These are phyloP conservation scores for Brenthis ino DNA, from an alignment of 2,888 invertebrate genomes.

Conservation along the genomic window DNA sequence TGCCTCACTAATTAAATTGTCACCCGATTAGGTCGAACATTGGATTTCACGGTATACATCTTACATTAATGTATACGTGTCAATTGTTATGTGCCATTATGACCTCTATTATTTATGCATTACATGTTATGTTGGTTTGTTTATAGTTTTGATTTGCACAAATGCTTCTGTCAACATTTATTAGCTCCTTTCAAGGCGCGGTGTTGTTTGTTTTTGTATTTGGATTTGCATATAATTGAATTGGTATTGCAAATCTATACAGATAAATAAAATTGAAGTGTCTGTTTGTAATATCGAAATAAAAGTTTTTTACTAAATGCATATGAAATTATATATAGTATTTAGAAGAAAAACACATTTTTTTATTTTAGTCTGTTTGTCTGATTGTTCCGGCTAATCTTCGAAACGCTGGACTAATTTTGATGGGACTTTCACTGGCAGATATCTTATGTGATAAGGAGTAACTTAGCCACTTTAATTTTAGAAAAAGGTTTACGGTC, in stretches of 20 bases:
- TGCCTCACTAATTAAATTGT: conserved; percentile 17
- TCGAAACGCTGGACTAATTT: too few relatives aligned
- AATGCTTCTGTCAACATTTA: conserved; percentile 26
- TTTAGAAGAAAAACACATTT: too few relatives aligned
- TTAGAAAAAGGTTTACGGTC: too few relatives aligned
- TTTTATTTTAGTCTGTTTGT: not conserved
- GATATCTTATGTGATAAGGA: too few relatives aligned
- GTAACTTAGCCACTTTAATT: too few relatives aligned
- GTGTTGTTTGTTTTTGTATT: conserved; percentile 17
- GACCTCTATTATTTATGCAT: conserved; percentile 10
- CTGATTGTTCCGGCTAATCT: not conserved
- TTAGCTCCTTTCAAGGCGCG: conserved; percentile 26
- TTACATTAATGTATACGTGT: conserved; percentile 10
- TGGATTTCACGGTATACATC: conserved; percentile 1
- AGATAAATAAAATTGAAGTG: too few relatives aligned
- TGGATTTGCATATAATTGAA: conserved; percentile 8
- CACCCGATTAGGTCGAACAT: conserved; percentile 1
- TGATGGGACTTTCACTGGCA: too few relatives aligned
- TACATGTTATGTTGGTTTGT: conserved; percentile 25
- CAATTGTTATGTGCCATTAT: conserved; percentile 17
- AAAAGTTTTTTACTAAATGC: too few relatives aligned
- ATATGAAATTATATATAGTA: too few relatives aligned
- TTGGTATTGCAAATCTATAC: not conserved
- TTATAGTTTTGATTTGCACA: conserved; percentile 21
- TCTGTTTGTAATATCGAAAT: too few relatives aligned